These are phyloP conservation scores for Synanthedon formicaeformis DNA, from an alignment of 2,888 invertebrate species.

Conservation along the genomic window DNA sequence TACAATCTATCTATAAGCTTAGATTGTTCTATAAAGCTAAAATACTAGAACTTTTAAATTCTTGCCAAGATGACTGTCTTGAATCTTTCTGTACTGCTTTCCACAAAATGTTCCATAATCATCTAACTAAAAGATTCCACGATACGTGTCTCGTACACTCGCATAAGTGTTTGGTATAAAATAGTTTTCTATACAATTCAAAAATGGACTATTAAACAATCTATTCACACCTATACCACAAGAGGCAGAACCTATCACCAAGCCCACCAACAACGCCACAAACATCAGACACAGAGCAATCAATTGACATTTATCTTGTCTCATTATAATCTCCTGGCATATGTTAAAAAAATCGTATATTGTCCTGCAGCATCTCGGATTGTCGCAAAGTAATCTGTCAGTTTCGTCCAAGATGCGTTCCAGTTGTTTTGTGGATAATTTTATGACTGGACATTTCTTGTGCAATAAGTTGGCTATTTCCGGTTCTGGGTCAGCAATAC, in stretches of 20 bases:
- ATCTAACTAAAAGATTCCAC: neutral
- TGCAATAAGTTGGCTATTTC: constrained; percentile 51
- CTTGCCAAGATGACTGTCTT: no score
- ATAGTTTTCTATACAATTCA: neutral
- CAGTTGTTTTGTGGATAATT: constrained; percentile 49
- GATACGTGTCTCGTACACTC: neutral
- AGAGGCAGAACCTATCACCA: neutral
- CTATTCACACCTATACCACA: neutral
- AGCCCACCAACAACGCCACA: neutral
- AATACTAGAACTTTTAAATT: no score
- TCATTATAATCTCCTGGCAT: constrained; percentile 32
- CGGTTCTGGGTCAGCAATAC: constrained; percentile 28
- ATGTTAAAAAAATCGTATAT: constrained; percentile 37
- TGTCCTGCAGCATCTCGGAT: constrained; percentile 47
- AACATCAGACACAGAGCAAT: constrained; percentile 20
- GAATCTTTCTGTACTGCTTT: no score
- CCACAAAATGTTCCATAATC: no score
- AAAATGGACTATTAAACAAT: neutral
- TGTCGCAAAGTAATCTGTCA: constrained; percentile 39
- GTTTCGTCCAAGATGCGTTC: constrained; percentile 47
- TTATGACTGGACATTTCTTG: constrained; percentile 55
- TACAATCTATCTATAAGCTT: no score
- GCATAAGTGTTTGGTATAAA: neutral
- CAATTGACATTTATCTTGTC: constrained; percentile 31
- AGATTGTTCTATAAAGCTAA: no score